These are phyloP conservation scores for Phenacoccus solenopsis DNA, from an alignment of 1,140 invertebrate species.

Conservation along the genomic window DNA sequence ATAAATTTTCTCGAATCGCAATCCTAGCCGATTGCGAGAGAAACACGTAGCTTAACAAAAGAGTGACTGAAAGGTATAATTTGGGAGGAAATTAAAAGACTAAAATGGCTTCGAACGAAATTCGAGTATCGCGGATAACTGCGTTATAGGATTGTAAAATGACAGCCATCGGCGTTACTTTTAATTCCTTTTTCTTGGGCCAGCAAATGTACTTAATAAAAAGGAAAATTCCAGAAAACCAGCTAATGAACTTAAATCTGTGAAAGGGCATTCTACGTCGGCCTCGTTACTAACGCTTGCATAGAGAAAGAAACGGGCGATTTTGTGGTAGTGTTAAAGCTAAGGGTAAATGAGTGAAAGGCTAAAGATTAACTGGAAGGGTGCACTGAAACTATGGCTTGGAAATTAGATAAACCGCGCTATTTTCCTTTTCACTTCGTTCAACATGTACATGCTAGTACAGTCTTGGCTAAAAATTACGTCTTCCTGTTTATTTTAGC, in stretches of 20 bases:
- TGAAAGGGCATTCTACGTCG: neutral
- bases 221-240: neutral
- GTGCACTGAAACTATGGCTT: constrained; percentile 1
- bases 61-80: neutral
- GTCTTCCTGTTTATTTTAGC: neutral
- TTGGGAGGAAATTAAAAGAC: neutral
- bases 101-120: neutral
- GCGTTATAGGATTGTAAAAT: constrained; percentile 1
- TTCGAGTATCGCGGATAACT: neutral
- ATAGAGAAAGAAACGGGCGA: neutral
- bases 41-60: neutral
- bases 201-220: neutral
- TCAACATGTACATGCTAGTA: constrained; percentile 1
- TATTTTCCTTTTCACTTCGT: constrained; percentile 2
- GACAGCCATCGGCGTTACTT: neutral
- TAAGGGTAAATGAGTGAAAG: constrained; percentile 1
- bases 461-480: neutral
- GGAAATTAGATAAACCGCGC: constrained; percentile 1
- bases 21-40: no score
- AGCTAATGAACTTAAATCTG: constrained; percentile 2
- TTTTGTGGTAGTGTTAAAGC: neutral
- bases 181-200: neutral
- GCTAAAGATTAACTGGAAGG: constrained; percentile 1
- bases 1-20: no score
- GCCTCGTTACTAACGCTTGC: neutral